Evolutionary conservation across 2,888 invertebrate species (phyloP), one percentile per base, ranked within the genome.

Genomic region (Autographa gamma): DNA sequence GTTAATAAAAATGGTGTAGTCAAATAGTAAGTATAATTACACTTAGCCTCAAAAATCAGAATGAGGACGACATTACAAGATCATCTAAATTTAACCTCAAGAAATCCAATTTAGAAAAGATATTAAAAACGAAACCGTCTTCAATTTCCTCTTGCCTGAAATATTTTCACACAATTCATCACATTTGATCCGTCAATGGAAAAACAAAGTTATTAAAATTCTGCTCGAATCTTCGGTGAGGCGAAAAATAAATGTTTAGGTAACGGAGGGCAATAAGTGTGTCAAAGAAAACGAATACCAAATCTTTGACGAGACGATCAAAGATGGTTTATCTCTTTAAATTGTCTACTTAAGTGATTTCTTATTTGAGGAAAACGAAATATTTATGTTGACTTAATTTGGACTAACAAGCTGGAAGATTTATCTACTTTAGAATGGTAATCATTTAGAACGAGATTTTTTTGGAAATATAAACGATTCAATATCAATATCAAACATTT

Each of bases 211-310:
- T 68, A 80, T 80, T 66, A 68, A 79, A 75, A 76, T 66, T 63
- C 63, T 54, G 19, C 64, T 78, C 60, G 43, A 66, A 69, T 58
- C 60, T 62, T 67, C 67, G 56, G 34, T 74, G 64, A 73, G 72
- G 60, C 60, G 60, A 61, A 69, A 77, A 61, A 74, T 69, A 79
- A 72, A 79, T 66, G 74, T 80, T 71, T 71, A 66, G 62, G 68
- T 16, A 52, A 52, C 32, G 9, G 54, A 72, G 31, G 14, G 7
- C 60, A 62, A 43, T 48, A 54, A 71, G 41, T 31, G n/a, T 60
- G 9, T 66, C 52, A 64, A 67, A 63, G 59, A 34, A 1, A 43
- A 32, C 18, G 16, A 52, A 60, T 13, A 38, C 32, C 43, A 63
- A 65, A 58, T 66, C 67, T 72, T 63, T 77, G 69, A 74, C 64